Evolutionary conservation across 2,113 vertebrate genomes (phyloP).

Genomic region (Ctenomys sociabilis): DNA sequence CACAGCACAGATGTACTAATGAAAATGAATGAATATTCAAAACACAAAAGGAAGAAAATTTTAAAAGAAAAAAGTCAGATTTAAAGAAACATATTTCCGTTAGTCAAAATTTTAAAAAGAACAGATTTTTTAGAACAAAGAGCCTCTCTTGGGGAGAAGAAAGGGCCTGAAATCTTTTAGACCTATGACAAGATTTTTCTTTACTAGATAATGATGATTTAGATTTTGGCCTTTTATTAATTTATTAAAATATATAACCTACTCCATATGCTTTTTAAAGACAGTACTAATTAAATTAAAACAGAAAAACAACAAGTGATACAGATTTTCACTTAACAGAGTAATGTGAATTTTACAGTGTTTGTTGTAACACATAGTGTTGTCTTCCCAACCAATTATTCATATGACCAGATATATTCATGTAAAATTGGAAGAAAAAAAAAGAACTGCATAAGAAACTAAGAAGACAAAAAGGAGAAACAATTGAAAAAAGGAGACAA

Average conservation of each 20-base stretch:
- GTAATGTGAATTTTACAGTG: no score
- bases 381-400: no score
- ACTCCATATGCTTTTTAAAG: neutral
- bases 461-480: no score
- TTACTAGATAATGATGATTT: neutral
- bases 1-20: neutral
- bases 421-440: no score
- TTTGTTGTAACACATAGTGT: no score
- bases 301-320: no score
- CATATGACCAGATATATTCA: no score
- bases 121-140: neutral
- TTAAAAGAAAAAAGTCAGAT: neutral
- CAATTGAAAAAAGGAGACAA: no score
- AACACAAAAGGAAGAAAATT: neutral
- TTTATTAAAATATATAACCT: neutral
- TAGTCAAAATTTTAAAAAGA: neutral
- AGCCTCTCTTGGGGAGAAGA: neutral
- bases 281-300: no score
- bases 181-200: neutral
- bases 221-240: neutral
- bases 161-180: neutral
- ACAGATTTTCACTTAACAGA: no score
- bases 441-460: neutral
- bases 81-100: neutral
- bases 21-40: neutral